Base-by-base conservation (phyloP, 2,888 invertebrate genomes). In the Diloba caeruleocephala region DNA sequence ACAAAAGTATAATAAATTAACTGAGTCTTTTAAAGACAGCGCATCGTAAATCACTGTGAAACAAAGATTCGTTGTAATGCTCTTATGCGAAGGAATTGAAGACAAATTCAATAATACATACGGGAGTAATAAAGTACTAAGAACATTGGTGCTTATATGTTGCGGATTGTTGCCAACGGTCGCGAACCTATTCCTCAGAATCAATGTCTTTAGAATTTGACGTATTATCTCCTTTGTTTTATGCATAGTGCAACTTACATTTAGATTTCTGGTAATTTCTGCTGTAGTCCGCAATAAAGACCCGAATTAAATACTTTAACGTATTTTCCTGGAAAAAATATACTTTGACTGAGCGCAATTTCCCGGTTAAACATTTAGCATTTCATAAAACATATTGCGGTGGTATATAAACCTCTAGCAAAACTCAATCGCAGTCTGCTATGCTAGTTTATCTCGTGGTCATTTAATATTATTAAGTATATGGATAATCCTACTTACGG, bases 1-100 rank as follows among this genome's bases (percentile, higher is more conserved):
- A 70, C 70, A 73, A 70, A 73, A 65, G 57, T 70, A 57, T 64
- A 55, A 70, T 70, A 69, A 63, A 70, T 73, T 60, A 70, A 60
- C 71, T 28, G 50, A 32, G 44, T 38, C 49, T 46, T 73, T 41
- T 52, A 70, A 70, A 70, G 60, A 70, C 70, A 60, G 48, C 42
- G 33, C 54, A 21, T 72, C 73, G 51, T 73, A 55, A 70, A 73
- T 73, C 74, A 73, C 55, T 60, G 34, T 29, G 21, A 44, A 50
- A 60, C 66, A 65, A 65, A 55, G 54, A 73, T 57, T 41, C 25
- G 28, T 48, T 48, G 55, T 46, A 46, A 48, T 34, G 62, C 34
- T 39, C 55, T 19, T 41, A 67, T 62, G 46, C 46, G 39, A 26
- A 32, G 13, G 38, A 43, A 54, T 46, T 54, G 55, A 62, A 67